Base-by-base conservation (phyloP, 1,140 invertebrate species). In the Diabrotica virgifera region DNA sequence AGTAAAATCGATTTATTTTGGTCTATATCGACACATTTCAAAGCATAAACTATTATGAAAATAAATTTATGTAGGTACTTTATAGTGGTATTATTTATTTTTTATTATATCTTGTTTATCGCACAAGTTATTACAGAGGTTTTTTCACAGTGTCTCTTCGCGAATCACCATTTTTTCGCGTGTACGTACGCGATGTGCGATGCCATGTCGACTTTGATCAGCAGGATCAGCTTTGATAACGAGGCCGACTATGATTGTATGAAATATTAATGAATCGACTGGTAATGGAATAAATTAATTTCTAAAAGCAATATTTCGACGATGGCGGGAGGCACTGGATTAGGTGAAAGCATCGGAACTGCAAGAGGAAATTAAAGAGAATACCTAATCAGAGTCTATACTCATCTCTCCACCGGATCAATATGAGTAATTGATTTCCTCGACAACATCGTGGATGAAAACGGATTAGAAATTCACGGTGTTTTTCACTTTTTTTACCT, bases 271-370 rank as follows among this genome's bases (percentile, higher is more conserved):
- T 62, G 60, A 62, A 62, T 62, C 60, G 60, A 62, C 60, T 62
- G 60, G 60, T 79, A 79, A 79, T 79, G 77, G 77, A 79, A 79
- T 79, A 79, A 79, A 79, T 79, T 79, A 79, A 79, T 78, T 79
- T 76, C 76, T 79, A 72, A 79, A 79, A 77, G 77, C 77, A 76
- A 78, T 79, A 78, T 78, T 79, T 76, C 74, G 70, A 68, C 64
- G 64, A 46, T 46, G n/a, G 40, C 40, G 40, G 40, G 40, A 46
- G 40, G 40, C 40, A n/a, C 52, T 53, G 69, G 67, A 68, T 71
- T 71, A 69, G 73, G 67, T 67, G 69, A 65, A 54, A 61, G 59
- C 67, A 66, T 69, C 67, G 70, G 66, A 70, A 70, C 70, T 66
- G 64, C 62, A 57, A 63, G 69, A 71, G 75, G 75, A 76, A 74